These are phyloP conservation scores for Takifugu rubripes DNA, from an alignment of 2,797 vertebrate species.

Conservation along the genomic window DNA sequence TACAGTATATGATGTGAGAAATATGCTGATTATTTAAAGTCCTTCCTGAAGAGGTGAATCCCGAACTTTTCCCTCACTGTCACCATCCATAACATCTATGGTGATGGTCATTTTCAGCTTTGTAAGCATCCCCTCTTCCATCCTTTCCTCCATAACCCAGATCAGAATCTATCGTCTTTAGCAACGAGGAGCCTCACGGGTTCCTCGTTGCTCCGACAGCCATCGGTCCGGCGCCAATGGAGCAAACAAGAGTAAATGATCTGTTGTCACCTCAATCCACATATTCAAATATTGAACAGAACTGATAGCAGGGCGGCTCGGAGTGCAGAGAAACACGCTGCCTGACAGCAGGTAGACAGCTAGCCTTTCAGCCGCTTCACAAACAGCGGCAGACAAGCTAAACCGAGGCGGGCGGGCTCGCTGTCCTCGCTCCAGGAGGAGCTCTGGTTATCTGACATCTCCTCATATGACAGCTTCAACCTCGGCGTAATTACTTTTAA, in stretches of 20 bases:
- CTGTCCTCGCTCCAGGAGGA: conserved; percentile 33
- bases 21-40: too few relatives aligned
- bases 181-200: too few relatives aligned
- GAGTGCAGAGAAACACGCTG: conserved; percentile 10
- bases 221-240: background rate
- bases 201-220: too few relatives aligned
- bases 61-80: too few relatives aligned
- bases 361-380: background rate
- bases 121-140: background rate
- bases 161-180: background rate
- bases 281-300: conserved; percentile 47
- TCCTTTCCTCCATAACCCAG: conserved; percentile 15
- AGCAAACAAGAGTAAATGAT: conserved; percentile 31
- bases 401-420: conserved; percentile 35
- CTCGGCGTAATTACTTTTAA: conserved; percentile 50
- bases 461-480: conserved; percentile 25
- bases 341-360: conserved; percentile 10
- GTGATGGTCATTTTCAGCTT: too few relatives aligned
- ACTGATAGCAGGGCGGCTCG: conserved; percentile 9
- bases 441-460: conserved; percentile 52
- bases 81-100: too few relatives aligned
- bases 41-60: too few relatives aligned
- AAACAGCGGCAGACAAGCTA: conserved; percentile 40
- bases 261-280: conserved; percentile 28
- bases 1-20: too few relatives aligned